Base-by-base conservation (phyloP, 2,113 vertebrate species). In the Corythaeola cristata region DNA sequence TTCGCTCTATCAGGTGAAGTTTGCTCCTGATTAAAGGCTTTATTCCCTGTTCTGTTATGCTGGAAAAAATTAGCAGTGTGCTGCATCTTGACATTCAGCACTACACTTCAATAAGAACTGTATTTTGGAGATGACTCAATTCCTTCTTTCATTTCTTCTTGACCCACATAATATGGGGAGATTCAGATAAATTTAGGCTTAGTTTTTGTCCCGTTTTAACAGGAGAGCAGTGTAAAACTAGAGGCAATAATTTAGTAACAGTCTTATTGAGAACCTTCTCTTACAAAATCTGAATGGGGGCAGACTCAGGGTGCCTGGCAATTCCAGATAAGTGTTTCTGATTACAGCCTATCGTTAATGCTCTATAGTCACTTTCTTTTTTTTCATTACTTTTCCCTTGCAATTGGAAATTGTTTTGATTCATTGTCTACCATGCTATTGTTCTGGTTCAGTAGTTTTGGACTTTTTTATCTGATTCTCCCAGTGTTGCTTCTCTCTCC, bases 1-100 rank as follows among this genome's bases (percentile, higher is more conserved):
- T 26, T 98, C 98, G 0, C 56, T 99, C 82, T 99, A 99, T 60
- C 95, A 98, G 98, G 98, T 99, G 89, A 77, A 68, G 89, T 47
- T 82, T 87, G 10, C 24, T 89, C 28, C 22, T 55, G 23, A 37
- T 59, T 62, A 71, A 56, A 86, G 23, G 60, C 22, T 86, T 91
- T 82, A 23, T 71, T 94, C 32, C 47, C 26, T 84, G 7, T 67
- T 78, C 20, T 77, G 7, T 68, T 90, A n/a, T 1, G 6, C 23
- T 56, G 78, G 18, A 74, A 79, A 89, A 72, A 82, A 75, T 47
- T 41, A 62, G 22, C 26, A 8, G 11, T 5, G 3, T 76, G 67
- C 50, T 86, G 22, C 19, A 8, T 62, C 69, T 86, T 95, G 80
- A 60, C 60, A 72, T 78, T 89, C 49, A 66, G 35, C 62, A 22